Percentiles rank a stretch among this genome's conserved stretches.
phyloP scores from a whole-genome alignment of 2,888 invertebrate species.

The Matsumyia berberina region DNA sequence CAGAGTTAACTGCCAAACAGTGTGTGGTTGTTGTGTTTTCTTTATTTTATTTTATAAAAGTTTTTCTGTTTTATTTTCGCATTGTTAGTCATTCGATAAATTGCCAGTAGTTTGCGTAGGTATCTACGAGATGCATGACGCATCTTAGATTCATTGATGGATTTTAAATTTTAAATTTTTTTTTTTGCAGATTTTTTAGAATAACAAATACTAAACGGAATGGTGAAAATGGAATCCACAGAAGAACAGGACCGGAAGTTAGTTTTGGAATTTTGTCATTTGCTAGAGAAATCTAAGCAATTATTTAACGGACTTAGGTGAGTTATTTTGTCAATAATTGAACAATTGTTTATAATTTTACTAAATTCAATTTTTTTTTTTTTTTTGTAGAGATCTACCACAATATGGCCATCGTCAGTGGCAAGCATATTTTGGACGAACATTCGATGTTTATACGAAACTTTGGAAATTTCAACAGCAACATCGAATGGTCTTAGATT shows the following conservation, averaged over 20 bases:
- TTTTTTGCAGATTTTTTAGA: conserved; percentile 80
- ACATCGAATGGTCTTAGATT: conserved; percentile 95
- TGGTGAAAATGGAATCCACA: conserved; percentile 92
- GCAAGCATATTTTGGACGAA: conserved; percentile 98
- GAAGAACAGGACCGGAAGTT: conserved; percentile 95
- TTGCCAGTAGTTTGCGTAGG: conserved; percentile 62
- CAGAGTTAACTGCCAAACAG: conserved; percentile 48
- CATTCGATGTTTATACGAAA: conserved; percentile 98
- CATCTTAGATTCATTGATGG: conserved; percentile 46
- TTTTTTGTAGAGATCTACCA: conserved; percentile 91
- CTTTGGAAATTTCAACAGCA: conserved; percentile 99
- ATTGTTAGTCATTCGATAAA: conserved; percentile 71
- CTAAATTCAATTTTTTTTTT: conserved; percentile 6
- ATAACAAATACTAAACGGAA: conserved; percentile 84
- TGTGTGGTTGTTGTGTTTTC: no score
- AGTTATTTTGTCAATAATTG: conserved; percentile 34
- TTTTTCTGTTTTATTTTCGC: conserved; percentile 24
- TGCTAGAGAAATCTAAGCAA: conserved; percentile 98
- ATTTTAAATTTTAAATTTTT: conserved; percentile 4
- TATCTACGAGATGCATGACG: conserved; percentile 64
- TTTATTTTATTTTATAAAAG: no score
- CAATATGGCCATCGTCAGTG: conserved; percentile 99
- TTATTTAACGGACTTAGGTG: conserved; percentile 97
- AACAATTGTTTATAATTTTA: no score
- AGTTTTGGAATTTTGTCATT: conserved; percentile 97